Percentiles rank a stretch among this genome's conserved stretches.
phyloP scores from a whole-genome alignment of 2,888 invertebrate genomes.

The Cerastoderma edule region DNA sequence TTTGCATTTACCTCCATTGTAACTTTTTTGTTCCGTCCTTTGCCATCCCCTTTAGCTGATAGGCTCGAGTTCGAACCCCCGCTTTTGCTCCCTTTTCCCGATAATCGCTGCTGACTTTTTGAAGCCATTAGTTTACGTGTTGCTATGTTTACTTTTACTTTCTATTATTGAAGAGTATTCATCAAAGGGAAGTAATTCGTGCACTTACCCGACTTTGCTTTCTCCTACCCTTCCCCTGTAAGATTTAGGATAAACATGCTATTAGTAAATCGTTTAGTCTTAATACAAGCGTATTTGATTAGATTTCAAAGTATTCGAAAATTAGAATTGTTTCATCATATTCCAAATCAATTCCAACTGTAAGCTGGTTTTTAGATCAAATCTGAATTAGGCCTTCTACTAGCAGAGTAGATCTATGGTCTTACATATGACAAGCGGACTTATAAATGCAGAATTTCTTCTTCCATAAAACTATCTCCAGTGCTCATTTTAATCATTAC shows the following conservation, averaged over 20 bases:
- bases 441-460: no score
- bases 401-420: no score
- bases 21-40: slow-evolving; percentile 64
- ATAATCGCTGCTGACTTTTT: slow-evolving; percentile 60
- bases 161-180: slow-evolving; percentile 50
- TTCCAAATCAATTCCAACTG: no score
- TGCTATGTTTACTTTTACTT: slow-evolving; percentile 58
- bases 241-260: no score
- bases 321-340: background rate
- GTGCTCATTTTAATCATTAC: no score
- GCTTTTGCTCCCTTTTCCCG: slow-evolving; percentile 62
- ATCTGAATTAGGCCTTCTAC: no score
- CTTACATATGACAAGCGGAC: no score
- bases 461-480: no score
- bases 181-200: slow-evolving; percentile 45
- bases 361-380: no score
- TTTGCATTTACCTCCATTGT: slow-evolving; percentile 62
- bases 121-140: slow-evolving; percentile 66
- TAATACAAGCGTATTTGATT: no score
- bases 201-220: slow-evolving; percentile 46
- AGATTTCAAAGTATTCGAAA: background rate
- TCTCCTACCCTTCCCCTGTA: slow-evolving; percentile 46
- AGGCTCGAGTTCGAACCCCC: slow-evolving; percentile 46
- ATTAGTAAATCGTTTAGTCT: no score
- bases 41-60: slow-evolving; percentile 56